Evolutionary conservation across 2,888 invertebrate species (phyloP).

Genomic region (Drosophila longiperda): DNA sequence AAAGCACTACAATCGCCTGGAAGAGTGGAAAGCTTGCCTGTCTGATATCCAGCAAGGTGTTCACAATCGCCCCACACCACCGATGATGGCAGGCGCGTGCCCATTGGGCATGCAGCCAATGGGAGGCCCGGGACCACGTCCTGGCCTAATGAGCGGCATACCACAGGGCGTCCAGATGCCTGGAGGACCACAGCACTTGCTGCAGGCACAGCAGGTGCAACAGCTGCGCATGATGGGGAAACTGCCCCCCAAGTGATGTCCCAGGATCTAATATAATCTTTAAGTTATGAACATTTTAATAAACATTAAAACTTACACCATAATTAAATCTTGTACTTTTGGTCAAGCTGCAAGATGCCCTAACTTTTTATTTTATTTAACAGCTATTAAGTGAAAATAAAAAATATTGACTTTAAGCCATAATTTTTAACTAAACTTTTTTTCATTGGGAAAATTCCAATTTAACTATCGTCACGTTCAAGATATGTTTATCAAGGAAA

Average conservation of each 20-base stretch:
- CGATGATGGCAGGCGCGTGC: conserved; percentile 82
- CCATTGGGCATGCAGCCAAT: conserved; percentile 59
- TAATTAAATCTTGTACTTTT: background rate
- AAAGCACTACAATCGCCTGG: conserved; percentile 95
- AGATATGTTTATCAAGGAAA: background rate
- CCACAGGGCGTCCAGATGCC: conserved; percentile 67
- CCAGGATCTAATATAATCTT: conserved; percentile 11
- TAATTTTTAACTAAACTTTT: background rate
- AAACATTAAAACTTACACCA: conserved; percentile 7
- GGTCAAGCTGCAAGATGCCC: background rate
- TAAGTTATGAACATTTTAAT: conserved; percentile 22
- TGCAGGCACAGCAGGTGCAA: conserved; percentile 85
- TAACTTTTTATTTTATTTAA: background rate
- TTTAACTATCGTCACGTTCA: background rate
- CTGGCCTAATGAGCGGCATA: conserved; percentile 52
- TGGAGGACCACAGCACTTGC: conserved; percentile 85
- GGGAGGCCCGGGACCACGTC: conserved; percentile 55
- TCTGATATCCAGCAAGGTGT: conserved; percentile 87
- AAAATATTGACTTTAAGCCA: background rate
- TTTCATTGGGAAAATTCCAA: background rate
- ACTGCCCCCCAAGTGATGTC: conserved; percentile 66
- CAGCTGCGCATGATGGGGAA: conserved; percentile 86
- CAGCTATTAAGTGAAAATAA: background rate
- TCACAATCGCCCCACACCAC: conserved; percentile 76
- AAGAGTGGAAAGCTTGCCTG: conserved; percentile 94